Conservation (phyloP, 2,888 invertebrate genomes). For the Parnassius apollo region DNA sequence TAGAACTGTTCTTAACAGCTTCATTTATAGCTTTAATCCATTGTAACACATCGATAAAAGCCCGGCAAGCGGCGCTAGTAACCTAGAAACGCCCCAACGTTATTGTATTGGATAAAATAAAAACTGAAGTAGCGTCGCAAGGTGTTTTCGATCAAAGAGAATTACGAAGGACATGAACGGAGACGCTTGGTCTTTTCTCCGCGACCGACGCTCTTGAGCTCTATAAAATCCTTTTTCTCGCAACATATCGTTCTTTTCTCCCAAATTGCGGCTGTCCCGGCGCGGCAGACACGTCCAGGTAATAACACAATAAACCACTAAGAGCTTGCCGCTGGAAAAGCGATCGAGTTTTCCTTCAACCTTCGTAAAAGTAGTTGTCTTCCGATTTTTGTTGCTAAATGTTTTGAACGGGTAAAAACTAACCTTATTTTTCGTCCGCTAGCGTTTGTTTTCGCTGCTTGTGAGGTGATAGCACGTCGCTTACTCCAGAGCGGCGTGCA, state of each 20-base stretch:
- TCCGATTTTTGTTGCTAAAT: conserved; percentile 52
- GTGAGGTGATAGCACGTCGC: conserved; percentile 28
- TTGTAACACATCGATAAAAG: conserved; percentile 17
- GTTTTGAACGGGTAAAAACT: conserved; percentile 48
- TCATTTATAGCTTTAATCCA: conserved; percentile 18
- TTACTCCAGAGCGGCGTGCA: conserved; percentile 49
- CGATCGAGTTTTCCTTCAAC: conserved; percentile 79
- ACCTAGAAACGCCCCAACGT: conserved; percentile 53
- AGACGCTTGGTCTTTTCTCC: conserved; percentile 62
- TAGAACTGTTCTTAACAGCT: too few relatives aligned
- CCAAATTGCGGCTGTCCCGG: conserved; percentile 77
- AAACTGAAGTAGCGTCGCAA: conserved; percentile 60
- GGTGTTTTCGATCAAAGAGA: conserved; percentile 76
- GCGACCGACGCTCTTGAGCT: conserved; percentile 53
- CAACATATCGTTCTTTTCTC: conserved; percentile 77
- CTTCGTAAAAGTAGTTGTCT: conserved; percentile 74
- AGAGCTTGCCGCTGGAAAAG: conserved; percentile 78
- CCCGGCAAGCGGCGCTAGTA: conserved; percentile 17
- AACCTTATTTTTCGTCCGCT: conserved; percentile 56
- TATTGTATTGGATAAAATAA: conserved; percentile 73
- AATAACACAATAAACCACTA: conserved; percentile 81
- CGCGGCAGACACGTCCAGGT: conserved; percentile 78
- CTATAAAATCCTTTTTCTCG: conserved; percentile 74
- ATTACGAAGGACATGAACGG: conserved; percentile 62
- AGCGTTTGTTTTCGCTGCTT: conserved; percentile 52